These are phyloP conservation scores for Hemiscyllium ocellatum DNA, from an alignment of 2,113 vertebrate genomes.

Conservation along the genomic window DNA sequence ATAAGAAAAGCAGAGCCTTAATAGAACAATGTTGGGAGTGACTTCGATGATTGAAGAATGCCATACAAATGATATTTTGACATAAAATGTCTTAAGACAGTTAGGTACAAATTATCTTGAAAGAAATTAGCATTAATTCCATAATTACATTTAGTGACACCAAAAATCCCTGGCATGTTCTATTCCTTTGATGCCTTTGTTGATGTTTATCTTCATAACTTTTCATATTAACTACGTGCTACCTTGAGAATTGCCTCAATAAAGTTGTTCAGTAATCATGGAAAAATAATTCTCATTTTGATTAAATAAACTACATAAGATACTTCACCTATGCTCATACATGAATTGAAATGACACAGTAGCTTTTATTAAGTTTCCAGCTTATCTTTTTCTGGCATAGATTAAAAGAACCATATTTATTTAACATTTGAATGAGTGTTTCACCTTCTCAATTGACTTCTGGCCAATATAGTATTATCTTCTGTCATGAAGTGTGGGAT, in stretches of 20 bases:
- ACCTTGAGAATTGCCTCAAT: neutral
- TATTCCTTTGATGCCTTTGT: neutral
- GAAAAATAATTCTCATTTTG: neutral
- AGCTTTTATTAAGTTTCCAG: neutral
- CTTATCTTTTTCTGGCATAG: neutral
- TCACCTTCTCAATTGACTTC: neutral
- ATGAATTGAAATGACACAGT: neutral
- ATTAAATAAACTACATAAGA: neutral
- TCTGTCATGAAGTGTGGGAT: neutral
- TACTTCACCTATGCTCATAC: neutral
- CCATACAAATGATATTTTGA: neutral
- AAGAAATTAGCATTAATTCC: neutral
- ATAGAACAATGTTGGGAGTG: neutral
- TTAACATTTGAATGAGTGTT: neutral
- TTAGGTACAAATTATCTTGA: neutral
- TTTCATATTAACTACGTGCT: neutral
- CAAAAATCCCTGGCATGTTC: neutral
- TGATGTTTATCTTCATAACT: neutral
- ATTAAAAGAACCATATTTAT: neutral
- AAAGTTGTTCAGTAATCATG: neutral
- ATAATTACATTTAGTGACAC: neutral
- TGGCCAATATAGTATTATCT: neutral
- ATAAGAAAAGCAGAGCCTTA: neutral
- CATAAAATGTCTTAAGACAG: neutral
- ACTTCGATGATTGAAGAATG: neutral